phyloP scores from a whole-genome alignment of 2,113 vertebrate genomes.

The Phyllostomus discolor region DNA sequence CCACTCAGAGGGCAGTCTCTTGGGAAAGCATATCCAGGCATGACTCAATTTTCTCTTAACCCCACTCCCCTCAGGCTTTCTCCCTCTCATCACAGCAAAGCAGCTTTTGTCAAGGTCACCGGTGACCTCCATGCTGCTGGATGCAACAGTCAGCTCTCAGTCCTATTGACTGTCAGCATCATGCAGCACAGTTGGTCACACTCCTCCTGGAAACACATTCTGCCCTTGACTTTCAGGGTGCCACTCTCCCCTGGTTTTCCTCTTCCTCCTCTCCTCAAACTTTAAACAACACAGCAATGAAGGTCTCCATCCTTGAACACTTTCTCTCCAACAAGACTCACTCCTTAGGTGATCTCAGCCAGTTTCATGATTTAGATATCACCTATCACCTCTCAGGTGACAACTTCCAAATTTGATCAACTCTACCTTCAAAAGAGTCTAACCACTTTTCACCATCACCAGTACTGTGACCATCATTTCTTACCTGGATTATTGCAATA shows the following conservation, averaged over 20 bases:
- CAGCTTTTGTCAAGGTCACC: not conserved
- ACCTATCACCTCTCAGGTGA: not conserved
- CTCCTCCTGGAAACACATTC: not conserved
- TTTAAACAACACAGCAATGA: not conserved
- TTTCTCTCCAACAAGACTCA: not conserved
- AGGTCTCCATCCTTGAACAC: not conserved
- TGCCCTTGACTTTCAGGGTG: not conserved
- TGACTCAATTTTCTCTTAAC: slow-evolving; percentile 36
- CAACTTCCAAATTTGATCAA: not conserved
- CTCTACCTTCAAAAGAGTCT: not conserved
- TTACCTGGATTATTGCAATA: not conserved
- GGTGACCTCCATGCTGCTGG: not conserved
- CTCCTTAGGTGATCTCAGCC: not conserved
- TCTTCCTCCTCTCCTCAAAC: not conserved
- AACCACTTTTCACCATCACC: not conserved
- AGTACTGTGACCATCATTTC: not conserved
- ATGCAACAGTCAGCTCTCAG: not conserved
- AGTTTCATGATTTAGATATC: not conserved
- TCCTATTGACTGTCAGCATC: not conserved
- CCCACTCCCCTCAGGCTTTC: not conserved
- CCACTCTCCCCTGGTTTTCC: not conserved
- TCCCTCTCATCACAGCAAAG: not conserved
- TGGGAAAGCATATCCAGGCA: not conserved
- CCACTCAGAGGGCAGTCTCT: not conserved
- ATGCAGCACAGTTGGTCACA: not conserved